Conservation (phyloP, 2,888 invertebrate genomes). For the Trissonchulus latispiculum region DNA sequence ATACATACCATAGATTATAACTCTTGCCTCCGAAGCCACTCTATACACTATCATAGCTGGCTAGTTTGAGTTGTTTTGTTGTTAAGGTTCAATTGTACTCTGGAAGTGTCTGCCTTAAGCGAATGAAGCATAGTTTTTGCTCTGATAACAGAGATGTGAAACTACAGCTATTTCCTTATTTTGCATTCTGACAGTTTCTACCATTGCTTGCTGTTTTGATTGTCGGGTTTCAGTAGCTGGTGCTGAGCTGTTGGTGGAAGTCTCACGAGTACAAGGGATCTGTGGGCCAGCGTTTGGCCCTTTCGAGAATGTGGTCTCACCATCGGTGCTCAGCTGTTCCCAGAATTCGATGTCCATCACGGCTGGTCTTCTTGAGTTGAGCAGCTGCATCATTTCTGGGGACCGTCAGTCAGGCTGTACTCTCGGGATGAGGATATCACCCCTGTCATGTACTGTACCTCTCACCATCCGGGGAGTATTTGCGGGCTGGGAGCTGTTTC, state of each 20-base stretch:
- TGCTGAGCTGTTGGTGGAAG: neutral
- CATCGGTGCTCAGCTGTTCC: constrained; percentile 21
- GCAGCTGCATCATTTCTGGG: constrained; percentile 21
- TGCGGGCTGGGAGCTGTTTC: no score
- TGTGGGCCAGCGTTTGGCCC: constrained; percentile 3
- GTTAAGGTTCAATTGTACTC: no score
- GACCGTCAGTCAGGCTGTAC: neutral
- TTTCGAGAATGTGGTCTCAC: constrained; percentile 24
- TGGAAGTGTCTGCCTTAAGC: no score
- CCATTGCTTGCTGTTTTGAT: no score
- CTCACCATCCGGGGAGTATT: constrained; percentile 18
- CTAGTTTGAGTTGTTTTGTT: no score
- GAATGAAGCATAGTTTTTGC: no score
- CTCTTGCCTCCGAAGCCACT: no score
- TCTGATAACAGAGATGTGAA: no score
- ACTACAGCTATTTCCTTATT: no score
- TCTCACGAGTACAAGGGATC: neutral
- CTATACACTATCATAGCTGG: no score
- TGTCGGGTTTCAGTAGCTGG: neutral
- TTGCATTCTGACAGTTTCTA: no score
- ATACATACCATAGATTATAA: no score
- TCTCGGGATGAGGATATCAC: constrained; percentile 21
- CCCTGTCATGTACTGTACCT: constrained; percentile 23
- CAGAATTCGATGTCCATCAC: neutral
- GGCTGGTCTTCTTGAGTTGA: constrained; percentile 8